A percentile compares a stretch with the other conserved stretches of the same genome.
These are phyloP conservation scores for Microctenopoma steveboyesi DNA, from an alignment of 2,797 vertebrate species.

Conservation along the genomic window DNA sequence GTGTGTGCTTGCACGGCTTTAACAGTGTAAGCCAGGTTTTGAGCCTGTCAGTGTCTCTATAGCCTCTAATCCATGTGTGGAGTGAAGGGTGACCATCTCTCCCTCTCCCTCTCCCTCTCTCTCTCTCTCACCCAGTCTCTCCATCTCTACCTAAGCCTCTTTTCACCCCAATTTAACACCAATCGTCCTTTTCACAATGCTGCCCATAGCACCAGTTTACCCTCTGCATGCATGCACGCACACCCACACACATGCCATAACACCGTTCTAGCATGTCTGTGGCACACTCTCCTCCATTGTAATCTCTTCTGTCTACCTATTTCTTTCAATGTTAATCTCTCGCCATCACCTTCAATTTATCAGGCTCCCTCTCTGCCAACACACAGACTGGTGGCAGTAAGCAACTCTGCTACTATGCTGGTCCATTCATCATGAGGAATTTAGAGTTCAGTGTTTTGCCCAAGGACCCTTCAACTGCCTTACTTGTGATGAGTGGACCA, in stretches of 20 bases:
- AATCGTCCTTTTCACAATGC: conserved; percentile 75
- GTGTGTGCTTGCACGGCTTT: conserved; percentile 52
- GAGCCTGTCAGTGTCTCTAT: conserved; percentile 71
- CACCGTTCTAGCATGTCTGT: neutral
- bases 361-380: neutral
- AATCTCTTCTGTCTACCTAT: conserved; percentile 25
- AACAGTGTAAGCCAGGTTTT: conserved; percentile 68
- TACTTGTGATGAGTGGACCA: too few relatives aligned
- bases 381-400: neutral
- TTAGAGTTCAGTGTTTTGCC: neutral
- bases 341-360: conserved; percentile 28
- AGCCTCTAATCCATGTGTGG: conserved; percentile 79
- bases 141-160: conserved; percentile 70
- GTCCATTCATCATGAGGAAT: neutral
- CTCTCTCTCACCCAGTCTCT: conserved; percentile 52
- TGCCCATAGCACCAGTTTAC: conserved; percentile 44
- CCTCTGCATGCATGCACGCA: conserved; percentile 38
- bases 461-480: neutral
- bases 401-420: neutral
- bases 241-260: conserved; percentile 24
- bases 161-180: conserved; percentile 83
- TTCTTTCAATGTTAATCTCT: conserved; percentile 25
- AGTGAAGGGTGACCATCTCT: conserved; percentile 78
- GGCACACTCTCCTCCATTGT: conserved; percentile 10
- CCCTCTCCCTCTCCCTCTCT: conserved; percentile 60